phyloP scores from a whole-genome alignment of 2,797 vertebrate species.

The Spinibarbus caldwelli region DNA sequence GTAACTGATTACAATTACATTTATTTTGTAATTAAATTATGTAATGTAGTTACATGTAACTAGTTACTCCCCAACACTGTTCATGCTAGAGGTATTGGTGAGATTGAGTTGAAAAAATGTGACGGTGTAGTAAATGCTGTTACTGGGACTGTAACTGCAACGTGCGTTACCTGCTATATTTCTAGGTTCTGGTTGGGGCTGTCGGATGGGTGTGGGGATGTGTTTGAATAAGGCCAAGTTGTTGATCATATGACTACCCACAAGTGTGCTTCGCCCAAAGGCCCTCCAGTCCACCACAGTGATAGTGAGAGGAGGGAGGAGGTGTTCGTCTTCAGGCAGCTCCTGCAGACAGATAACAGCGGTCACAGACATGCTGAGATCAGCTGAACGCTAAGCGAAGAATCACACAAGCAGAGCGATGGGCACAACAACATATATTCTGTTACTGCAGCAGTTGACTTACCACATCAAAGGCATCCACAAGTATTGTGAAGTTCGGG shows the following conservation, averaged over 20 bases:
- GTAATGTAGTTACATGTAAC: background rate
- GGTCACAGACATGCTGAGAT: slow-evolving; percentile 3
- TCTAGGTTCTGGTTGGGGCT: slow-evolving; percentile 20
- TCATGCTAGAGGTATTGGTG: background rate
- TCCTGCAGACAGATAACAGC: slow-evolving; percentile 76
- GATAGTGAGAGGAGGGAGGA: slow-evolving; percentile 92
- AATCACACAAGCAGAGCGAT: no score
- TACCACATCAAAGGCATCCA: slow-evolving; percentile 91
- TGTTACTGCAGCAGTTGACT: slow-evolving; percentile 2
- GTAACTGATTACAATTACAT: background rate
- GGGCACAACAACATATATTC: no score
- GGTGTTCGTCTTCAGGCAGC: slow-evolving; percentile 90
- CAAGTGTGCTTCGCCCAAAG: slow-evolving; percentile 94
- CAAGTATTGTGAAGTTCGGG: slow-evolving; percentile 89
- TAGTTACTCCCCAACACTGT: background rate
- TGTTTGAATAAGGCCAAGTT: slow-evolving; percentile 87
- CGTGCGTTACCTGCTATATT: slow-evolving; percentile 66
- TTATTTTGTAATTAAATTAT: background rate
- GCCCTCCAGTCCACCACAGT: slow-evolving; percentile 96
- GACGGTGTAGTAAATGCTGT: background rate
- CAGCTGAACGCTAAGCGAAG: background rate
- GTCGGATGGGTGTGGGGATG: slow-evolving; percentile 50
- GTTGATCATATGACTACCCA: slow-evolving; percentile 92
- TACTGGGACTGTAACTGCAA: background rate
- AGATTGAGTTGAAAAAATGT: background rate